Conservation (phyloP, 2,888 invertebrate species). For the Yponomeuta sedellus region DNA sequence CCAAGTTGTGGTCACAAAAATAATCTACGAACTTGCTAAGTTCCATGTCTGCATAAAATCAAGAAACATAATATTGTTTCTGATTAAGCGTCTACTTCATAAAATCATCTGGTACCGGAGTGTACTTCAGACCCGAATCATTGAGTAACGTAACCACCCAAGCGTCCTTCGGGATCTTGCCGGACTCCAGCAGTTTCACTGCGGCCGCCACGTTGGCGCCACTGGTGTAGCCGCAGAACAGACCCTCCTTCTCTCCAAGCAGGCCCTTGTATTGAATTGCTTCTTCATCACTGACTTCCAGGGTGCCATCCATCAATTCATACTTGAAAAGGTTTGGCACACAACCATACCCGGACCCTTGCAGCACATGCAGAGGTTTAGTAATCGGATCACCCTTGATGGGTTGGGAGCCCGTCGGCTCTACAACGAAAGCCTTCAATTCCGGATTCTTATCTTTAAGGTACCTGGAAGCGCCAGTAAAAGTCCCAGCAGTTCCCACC, state of each 20-base stretch:
- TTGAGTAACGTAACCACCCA: conserved; percentile 63
- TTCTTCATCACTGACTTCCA: conserved; percentile 60
- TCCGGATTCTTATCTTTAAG: conserved; percentile 58
- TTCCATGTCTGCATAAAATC: too few relatives aligned
- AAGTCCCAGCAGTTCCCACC: conserved; percentile 64
- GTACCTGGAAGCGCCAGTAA: conserved; percentile 54
- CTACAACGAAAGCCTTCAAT: conserved; percentile 53
- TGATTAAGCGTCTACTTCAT: background rate
- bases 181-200: conserved; percentile 55
- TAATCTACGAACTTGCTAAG: too few relatives aligned
- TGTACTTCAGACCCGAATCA: conserved; percentile 62
- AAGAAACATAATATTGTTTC: background rate
- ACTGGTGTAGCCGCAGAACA: conserved; percentile 66
- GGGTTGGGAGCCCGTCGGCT: conserved; percentile 59
- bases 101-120: conserved; percentile 42
- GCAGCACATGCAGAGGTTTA: conserved; percentile 62
- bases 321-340: conserved; percentile 56
- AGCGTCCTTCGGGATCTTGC: conserved; percentile 50
- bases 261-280: conserved; percentile 47
- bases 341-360: conserved; percentile 66
- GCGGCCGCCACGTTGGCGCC: conserved; percentile 67
- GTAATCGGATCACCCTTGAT: conserved; percentile 58
- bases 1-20: too few relatives aligned
- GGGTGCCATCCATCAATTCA: conserved; percentile 56
- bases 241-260: conserved; percentile 58